These are phyloP conservation scores for Picathartes gymnocephalus DNA, from an alignment of 2,113 vertebrate species.

Conservation along the genomic window DNA sequence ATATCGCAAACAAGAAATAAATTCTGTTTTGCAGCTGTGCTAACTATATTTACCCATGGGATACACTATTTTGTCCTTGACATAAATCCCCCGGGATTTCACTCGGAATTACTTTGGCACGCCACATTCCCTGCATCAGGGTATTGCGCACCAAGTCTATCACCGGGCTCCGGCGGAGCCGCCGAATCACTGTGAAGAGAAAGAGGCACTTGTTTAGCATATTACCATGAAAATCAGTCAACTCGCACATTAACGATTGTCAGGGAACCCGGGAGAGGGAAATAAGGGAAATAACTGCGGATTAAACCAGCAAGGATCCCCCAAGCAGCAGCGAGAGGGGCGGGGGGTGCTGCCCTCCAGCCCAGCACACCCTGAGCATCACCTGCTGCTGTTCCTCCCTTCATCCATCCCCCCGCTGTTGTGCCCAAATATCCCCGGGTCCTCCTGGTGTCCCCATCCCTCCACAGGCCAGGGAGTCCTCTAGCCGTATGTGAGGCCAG, in stretches of 20 bases:
- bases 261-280: not conserved
- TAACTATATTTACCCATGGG: constrained; percentile 71
- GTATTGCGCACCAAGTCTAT: not conserved
- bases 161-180: not conserved
- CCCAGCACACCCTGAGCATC: not conserved
- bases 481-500: accelerated
- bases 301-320: constrained; percentile 12
- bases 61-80: constrained; percentile 76
- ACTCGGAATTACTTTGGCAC: constrained; percentile 55
- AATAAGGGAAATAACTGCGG: not conserved
- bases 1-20: constrained; percentile 79
- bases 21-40: constrained; percentile 75
- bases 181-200: not conserved
- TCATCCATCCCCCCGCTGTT: accelerated
- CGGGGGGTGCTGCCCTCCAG: not conserved
- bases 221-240: constrained; percentile 47
- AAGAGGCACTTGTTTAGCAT: constrained; percentile 37
- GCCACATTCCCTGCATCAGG: not conserved
- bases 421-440: not conserved
- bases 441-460: not conserved
- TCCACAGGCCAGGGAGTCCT: accelerated
- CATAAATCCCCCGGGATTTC: constrained; percentile 60
- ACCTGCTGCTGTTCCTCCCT: not conserved
- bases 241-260: not conserved
- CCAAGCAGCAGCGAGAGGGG: not conserved